Evolutionary conservation across 2,113 vertebrate genomes (phyloP), one percentile per base, ranked within the genome.

Genomic region (Phocoena phocoena): DNA sequence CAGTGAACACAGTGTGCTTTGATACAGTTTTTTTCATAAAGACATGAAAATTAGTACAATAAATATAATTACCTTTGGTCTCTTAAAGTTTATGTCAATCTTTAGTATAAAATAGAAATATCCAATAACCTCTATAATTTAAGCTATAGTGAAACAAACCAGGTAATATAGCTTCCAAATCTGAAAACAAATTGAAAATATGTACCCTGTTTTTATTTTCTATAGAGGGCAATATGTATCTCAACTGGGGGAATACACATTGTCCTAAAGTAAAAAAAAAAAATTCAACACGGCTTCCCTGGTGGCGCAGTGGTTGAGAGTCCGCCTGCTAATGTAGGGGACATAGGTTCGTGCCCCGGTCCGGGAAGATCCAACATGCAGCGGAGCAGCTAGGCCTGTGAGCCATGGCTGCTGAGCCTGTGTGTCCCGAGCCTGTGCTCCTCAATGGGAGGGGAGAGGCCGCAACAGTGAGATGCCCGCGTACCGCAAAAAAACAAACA

Each of bases 51-150:
- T 60, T n/a, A 67, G 25, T 88, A 2, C 26, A 74, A 96, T 71
- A 70, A 94, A 70, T 84, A 28, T 74, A 87, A 83, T 28, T 96
- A 71, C 1, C 9, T 93, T 70, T 90, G n/a, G 1, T 55, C 36
- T 93, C 67, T 63, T 62, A 26, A 95, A 94, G 25, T 62, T 71
- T 88, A 76, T 77, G 11, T 65, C 92, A 55, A 41, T 70, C 8
- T 87, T 85, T 87, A 88, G 36, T n/a, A 80, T 26, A 76, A 84
- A 94, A 87, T 55, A 8, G 70, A 85, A 96, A 85, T 82, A 23
- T 36, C 26, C 44, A 86, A 50, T 63, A 85, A 21, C 14, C 2
- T 88, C 9, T 71, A 62, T 92, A 94, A 70, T 70, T 20, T 97
- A 81, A 92, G 17, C 17, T 88, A 33, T 28, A 71, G 44, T n/a